These are phyloP conservation scores for Doryteuthis pealeii DNA, from an alignment of 1,140 invertebrate species.

Conservation along the genomic window DNA sequence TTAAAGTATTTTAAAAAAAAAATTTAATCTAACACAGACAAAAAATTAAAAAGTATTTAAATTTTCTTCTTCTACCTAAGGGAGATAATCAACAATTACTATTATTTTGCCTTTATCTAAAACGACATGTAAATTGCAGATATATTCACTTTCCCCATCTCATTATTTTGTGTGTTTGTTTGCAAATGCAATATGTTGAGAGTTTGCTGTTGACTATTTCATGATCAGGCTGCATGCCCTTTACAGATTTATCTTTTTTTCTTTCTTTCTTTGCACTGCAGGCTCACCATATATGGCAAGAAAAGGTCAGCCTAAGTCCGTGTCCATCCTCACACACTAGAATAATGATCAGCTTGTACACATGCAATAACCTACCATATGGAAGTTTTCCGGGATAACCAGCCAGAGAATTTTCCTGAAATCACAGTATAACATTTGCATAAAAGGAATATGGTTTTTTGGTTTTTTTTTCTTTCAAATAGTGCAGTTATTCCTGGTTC, in stretches of 20 bases:
- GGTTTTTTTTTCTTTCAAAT: too few relatives aligned
- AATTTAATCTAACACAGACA: too few relatives aligned
- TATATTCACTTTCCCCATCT: too few relatives aligned
- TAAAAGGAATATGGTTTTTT: background rate
- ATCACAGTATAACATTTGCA: conserved; percentile 10
- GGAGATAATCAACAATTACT: too few relatives aligned
- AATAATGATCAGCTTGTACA: conserved; percentile 2
- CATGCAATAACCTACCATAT: conserved; percentile 11
- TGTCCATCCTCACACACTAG: conserved; percentile 5
- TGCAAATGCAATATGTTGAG: too few relatives aligned
- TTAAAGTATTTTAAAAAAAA: too few relatives aligned
- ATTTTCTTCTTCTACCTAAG: too few relatives aligned
- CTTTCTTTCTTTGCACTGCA: background rate
- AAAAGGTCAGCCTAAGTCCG: background rate
- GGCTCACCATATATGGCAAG: background rate
- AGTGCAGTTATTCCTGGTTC: too few relatives aligned
- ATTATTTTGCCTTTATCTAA: too few relatives aligned
- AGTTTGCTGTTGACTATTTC: background rate
- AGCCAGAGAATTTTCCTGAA: conserved; percentile 7
- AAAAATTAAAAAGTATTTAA: too few relatives aligned
- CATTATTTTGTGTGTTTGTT: too few relatives aligned
- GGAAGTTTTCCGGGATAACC: conserved; percentile 2
- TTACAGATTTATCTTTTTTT: background rate
- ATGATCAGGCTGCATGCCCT: background rate
- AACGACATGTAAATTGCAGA: too few relatives aligned